Evolutionary conservation across 2,797 vertebrate genomes (phyloP), one percentile per base, ranked within the genome.

Genomic region (Cryptoprocta ferox): DNA sequence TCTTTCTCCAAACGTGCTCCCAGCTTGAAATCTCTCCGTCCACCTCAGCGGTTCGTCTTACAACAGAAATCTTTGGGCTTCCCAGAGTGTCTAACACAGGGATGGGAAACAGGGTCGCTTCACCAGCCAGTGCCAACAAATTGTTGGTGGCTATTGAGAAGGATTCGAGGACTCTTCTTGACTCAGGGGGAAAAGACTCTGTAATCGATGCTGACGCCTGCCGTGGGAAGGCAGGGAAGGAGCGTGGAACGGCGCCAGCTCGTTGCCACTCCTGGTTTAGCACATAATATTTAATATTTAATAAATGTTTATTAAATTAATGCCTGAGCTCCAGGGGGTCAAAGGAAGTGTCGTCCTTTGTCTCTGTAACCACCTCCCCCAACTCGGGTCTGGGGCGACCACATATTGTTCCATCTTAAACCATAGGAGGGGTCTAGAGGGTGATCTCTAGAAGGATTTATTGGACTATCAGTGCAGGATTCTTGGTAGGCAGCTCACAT

Each of bases 111-210:
- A 35, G 59, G 42, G 56, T 68, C 70, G 24, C 28, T 35, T 71
- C n/a, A 26, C 30, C 88, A 78, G 18, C 39, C 32, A 37, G 56
- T 18, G 70, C 28, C 73, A 59, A 18, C 66, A 89, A 48, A 53
- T n/a, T n/a, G 53, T 24, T 32, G 42, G 61, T 42, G 21, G 59
- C 85, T 63, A 12, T 45, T 66, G 26, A 91, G 42, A 92, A 95
- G 68, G 68, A 59, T 59, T 85, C 96, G 16, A 96, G 88, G 80
- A 89, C 28, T 18, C 32, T 63, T 86, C 68, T 70, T 71, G 65
- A 71, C 50, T 50, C 61, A 0, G 0, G n/a, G 50, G 73, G 10
- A 16, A 48, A 56, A 85, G 32, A 6, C 1, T 5, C 68, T 61
- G 2, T 12, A 26, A 39, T 71, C 39, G 19, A 6, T 45, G 16